Percentiles rank a stretch among this genome's conserved stretches.
These are phyloP conservation scores for Pyrocephalus nanus DNA, from an alignment of 2,797 vertebrate species.

Conservation along the genomic window DNA sequence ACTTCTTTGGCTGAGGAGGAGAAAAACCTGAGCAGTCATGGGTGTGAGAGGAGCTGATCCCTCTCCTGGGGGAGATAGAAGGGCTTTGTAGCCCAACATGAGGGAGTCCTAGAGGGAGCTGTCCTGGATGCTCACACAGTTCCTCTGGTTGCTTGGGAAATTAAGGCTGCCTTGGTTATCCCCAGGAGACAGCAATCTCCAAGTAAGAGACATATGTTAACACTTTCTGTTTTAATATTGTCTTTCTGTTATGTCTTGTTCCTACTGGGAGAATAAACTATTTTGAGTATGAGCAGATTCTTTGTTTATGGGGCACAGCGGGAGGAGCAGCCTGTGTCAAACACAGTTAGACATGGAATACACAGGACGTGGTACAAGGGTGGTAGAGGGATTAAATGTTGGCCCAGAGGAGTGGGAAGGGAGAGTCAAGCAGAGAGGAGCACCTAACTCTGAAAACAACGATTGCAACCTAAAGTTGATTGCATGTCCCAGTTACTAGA, in stretches of 20 bases:
- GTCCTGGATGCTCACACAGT: neutral
- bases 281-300: slow-evolving; percentile 18
- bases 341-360: neutral
- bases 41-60: neutral
- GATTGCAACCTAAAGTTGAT: neutral
- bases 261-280: slow-evolving; percentile 27
- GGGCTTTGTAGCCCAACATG: neutral
- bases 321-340: neutral
- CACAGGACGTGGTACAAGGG: fast-evolving
- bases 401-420: neutral
- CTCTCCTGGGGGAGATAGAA: neutral
- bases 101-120: neutral
- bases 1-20: neutral
- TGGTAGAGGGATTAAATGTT: neutral
- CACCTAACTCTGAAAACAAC: neutral
- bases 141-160: neutral
- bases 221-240: neutral
- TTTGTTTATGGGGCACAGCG: neutral
- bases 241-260: neutral
- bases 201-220: neutral
- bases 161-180: neutral
- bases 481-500: neutral
- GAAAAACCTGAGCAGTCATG: neutral
- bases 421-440: neutral
- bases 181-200: neutral